phyloP scores from a whole-genome alignment of 2,888 invertebrate genomes.

The Meta bourneti region DNA sequence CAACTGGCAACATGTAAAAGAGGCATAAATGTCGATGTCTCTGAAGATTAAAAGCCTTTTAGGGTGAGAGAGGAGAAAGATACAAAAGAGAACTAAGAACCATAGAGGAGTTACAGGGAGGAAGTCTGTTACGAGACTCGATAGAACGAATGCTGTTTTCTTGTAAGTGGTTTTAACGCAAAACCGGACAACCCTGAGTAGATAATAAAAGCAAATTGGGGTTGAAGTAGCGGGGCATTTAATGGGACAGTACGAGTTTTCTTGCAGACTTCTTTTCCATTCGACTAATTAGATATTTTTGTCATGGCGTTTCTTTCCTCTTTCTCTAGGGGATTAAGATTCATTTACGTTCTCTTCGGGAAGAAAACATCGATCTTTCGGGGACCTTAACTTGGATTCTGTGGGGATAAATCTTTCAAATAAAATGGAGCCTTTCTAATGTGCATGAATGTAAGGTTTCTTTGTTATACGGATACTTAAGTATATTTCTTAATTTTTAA shows the following conservation, averaged over 20 bases:
- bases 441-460: neutral
- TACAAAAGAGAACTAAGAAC: neutral
- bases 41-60: slow-evolving; percentile 44
- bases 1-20: slow-evolving; percentile 50
- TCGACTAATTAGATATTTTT: slow-evolving; percentile 49
- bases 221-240: slow-evolving; percentile 20
- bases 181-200: slow-evolving; percentile 30
- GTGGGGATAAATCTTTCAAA: neutral
- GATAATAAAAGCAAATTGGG: slow-evolving; percentile 67
- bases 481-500: neutral
- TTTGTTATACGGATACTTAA: neutral
- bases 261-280: slow-evolving; percentile 10
- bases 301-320: neutral
- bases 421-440: neutral
- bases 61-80: neutral
- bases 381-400: neutral
- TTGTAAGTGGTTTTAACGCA: slow-evolving; percentile 46
- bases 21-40: slow-evolving; percentile 49
- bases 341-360: slow-evolving; percentile 2
- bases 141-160: slow-evolving; percentile 35
- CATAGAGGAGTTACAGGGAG: neutral
- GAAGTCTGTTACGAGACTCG: neutral
- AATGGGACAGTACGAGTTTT: slow-evolving; percentile 56
- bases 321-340: neutral
- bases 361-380: neutral